These are phyloP conservation scores for Dynastes grantii DNA, from an alignment of 2,888 invertebrate genomes.

Conservation along the genomic window DNA sequence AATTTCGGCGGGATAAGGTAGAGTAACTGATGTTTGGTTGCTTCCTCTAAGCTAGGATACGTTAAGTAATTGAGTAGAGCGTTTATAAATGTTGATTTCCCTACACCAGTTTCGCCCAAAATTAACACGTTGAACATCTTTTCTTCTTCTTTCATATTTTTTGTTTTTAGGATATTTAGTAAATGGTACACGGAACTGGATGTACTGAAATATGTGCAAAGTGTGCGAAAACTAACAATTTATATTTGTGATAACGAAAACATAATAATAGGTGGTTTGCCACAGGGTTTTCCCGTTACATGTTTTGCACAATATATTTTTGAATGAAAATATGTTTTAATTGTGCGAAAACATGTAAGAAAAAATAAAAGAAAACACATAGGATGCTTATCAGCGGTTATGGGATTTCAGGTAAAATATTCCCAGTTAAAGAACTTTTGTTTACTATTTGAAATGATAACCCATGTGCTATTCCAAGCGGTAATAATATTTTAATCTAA, in stretches of 20 bases:
- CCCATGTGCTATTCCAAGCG: too few species aligned
- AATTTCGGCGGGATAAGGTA: constrained; percentile 62
- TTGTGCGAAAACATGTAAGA: not conserved
- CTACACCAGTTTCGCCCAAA: constrained; percentile 65
- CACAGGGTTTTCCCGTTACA: not conserved
- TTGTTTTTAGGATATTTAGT: not conserved
- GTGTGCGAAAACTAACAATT: too few species aligned
- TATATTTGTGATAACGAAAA: too few species aligned
- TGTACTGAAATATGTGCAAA: too few species aligned
- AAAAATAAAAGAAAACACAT: not conserved
- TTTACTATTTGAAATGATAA: too few species aligned
- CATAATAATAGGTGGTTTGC: not conserved
- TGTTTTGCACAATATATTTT: not conserved
- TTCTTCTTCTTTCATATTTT: constrained; percentile 40
- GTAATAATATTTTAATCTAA: too few species aligned
- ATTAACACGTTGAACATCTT: constrained; percentile 64
- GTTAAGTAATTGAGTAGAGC: constrained; percentile 64
- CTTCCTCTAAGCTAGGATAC: constrained; percentile 58
- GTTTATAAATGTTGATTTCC: constrained; percentile 67
- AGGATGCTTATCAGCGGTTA: too few species aligned
- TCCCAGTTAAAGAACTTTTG: too few species aligned
- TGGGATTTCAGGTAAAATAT: too few species aligned
- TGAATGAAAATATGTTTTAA: not conserved
- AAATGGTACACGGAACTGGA: not conserved
- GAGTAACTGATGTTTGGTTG: constrained; percentile 55